phyloP scores from a whole-genome alignment of 2,113 vertebrate genomes.

The Cyprinus carpio region DNA sequence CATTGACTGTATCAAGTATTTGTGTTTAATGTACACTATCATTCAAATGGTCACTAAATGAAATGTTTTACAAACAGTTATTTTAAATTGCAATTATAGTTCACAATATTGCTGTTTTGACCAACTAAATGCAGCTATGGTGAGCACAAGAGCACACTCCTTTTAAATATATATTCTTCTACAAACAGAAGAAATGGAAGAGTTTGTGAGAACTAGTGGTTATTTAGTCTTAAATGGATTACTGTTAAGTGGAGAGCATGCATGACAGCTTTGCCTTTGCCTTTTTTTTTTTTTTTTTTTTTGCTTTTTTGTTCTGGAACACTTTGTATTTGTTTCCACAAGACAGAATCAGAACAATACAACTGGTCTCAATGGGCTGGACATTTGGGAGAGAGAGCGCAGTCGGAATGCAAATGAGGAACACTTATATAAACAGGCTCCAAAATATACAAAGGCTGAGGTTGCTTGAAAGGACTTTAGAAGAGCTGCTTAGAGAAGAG shows the following conservation, averaged over 20 bases:
- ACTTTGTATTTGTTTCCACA: slow-evolving; percentile 47
- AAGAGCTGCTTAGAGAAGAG: slow-evolving; percentile 33
- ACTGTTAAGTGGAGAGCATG: neutral
- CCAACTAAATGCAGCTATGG: no score
- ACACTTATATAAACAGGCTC: slow-evolving; percentile 45
- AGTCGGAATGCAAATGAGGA: slow-evolving; percentile 56
- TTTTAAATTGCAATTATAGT: no score
- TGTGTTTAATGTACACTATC: no score
- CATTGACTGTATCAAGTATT: no score
- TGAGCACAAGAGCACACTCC: no score
- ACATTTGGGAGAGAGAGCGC: slow-evolving; percentile 39
- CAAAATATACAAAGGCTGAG: slow-evolving; percentile 47
- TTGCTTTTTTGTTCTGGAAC: slow-evolving; percentile 12
- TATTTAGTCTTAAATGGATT: slow-evolving; percentile 3
- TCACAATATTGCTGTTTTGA: no score
- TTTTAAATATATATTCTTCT: no score
- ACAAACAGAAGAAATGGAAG: neutral
- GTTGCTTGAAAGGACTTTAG: slow-evolving; percentile 25
- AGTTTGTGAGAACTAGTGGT: neutral
- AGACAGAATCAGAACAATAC: slow-evolving; percentile 59
- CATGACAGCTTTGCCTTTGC: slow-evolving; percentile 1
- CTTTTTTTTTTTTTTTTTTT: neutral
- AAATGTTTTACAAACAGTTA: no score
- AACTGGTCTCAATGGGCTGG: slow-evolving; percentile 44
- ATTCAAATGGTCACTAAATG: no score